A percentile compares a stretch with the other conserved stretches of the same genome.
Evolutionary conservation across 2,888 invertebrate genomes (phyloP).

Genomic region (Calliphora vomitoria): DNA sequence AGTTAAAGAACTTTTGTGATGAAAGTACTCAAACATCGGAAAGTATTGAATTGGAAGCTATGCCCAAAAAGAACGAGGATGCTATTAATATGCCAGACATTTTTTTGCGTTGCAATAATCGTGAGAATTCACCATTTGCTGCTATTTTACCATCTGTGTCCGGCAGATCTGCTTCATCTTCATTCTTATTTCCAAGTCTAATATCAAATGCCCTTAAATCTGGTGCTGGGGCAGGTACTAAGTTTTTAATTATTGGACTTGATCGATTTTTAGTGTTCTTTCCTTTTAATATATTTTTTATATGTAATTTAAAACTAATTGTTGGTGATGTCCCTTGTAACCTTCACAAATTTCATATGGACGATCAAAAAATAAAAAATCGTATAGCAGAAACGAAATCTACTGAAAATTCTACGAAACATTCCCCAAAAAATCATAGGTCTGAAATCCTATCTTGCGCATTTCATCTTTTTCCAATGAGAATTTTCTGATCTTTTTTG

Average conservation of each 20-base stretch:
- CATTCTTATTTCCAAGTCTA: constrained; percentile 80
- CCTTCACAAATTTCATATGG: background rate
- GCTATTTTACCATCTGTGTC: constrained; percentile 75
- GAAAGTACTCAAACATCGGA: constrained; percentile 26
- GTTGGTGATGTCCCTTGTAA: constrained; percentile 31
- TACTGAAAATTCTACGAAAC: no score
- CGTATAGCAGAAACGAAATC: no score
- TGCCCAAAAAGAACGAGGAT: background rate
- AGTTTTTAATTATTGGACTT: constrained; percentile 18
- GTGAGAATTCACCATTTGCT: constrained; percentile 78
- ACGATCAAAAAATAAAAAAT: no score
- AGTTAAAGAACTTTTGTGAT: background rate
- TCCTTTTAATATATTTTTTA: constrained; percentile 40
- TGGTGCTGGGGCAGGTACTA: constrained; percentile 79
- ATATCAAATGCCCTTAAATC: constrained; percentile 79
- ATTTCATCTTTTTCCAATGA: no score
- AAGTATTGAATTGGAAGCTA: background rate
- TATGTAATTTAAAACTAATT: constrained; percentile 59
- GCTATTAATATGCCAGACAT: constrained; percentile 31
- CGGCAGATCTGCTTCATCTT: constrained; percentile 69
- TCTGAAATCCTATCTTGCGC: no score
- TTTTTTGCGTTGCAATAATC: constrained; percentile 65
- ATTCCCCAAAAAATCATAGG: no score
- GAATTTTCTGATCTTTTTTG: no score
- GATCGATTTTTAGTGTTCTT: constrained; percentile 49